phyloP scores from a whole-genome alignment of 2,888 invertebrate genomes.

The Eulithis prunata region DNA sequence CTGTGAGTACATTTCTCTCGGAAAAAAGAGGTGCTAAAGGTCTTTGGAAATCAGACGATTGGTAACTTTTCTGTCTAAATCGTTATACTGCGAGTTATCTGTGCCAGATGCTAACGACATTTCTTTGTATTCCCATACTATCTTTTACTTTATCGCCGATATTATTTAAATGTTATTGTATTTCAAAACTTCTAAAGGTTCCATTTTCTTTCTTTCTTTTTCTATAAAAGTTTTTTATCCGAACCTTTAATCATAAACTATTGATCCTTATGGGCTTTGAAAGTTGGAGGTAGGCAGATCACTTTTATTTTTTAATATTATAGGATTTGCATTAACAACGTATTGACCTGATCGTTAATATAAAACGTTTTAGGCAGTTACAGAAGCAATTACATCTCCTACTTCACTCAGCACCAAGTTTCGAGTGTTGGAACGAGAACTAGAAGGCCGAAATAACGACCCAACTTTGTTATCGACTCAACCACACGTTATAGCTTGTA shows the following conservation, averaged over 20 bases:
- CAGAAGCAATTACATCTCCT: slow-evolving; percentile 51
- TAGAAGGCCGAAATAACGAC: slow-evolving; percentile 22
- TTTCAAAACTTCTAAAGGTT: background rate
- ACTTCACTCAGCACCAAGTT: slow-evolving; percentile 22
- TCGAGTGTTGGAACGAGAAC: slow-evolving; percentile 20
- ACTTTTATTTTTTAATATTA: background rate
- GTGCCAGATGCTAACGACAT: slow-evolving; percentile 38
- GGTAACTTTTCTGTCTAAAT: slow-evolving; percentile 36
- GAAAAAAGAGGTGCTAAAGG: slow-evolving; percentile 27
- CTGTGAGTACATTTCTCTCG: slow-evolving; percentile 24
- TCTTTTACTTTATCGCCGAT: slow-evolving; percentile 1
- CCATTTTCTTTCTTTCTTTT: background rate
- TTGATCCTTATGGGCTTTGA: too few species aligned
- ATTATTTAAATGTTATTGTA: slow-evolving; percentile 5
- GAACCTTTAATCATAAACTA: too few species aligned
- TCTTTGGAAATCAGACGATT: slow-evolving; percentile 32
- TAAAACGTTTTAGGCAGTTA: slow-evolving; percentile 46
- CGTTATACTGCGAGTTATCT: slow-evolving; percentile 21
- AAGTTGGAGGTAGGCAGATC: background rate
- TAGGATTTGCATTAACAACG: slow-evolving; percentile 9
- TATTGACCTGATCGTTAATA: slow-evolving; percentile 47
- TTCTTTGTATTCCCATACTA: slow-evolving; percentile 11
- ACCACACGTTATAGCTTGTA: slow-evolving; percentile 35
- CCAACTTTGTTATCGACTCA: slow-evolving; percentile 45
- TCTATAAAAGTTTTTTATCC: too few species aligned